Evolutionary conservation across 2,113 vertebrate genomes (phyloP).

Genomic region (Cynocephalus volans): DNA sequence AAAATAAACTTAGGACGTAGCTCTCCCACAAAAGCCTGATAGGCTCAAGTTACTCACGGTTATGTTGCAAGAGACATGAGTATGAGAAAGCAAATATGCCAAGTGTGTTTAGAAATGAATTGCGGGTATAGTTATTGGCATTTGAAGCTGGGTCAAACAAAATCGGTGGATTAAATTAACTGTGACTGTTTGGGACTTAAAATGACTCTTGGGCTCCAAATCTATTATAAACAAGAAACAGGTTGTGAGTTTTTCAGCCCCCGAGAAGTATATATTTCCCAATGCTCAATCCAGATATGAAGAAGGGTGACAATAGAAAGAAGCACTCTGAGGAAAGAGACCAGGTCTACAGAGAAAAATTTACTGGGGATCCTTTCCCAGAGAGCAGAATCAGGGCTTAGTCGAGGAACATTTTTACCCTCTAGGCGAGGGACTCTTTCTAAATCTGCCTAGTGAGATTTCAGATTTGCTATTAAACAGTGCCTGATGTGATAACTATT

Average conservation of each 20-base stretch:
- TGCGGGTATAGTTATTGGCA: background rate
- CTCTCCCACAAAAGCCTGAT: background rate
- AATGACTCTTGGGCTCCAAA: background rate
- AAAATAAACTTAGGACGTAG: constrained; percentile 3
- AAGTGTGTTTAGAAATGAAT: background rate
- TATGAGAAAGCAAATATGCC: background rate
- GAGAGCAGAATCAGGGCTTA: too few relatives aligned
- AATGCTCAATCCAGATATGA: background rate
- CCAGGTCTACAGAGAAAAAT: too few relatives aligned
- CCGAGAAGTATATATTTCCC: background rate
- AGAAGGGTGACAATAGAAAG: constrained; percentile 23
- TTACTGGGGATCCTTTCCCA: too few relatives aligned
- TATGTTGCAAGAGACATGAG: background rate
- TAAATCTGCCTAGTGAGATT: too few relatives aligned
- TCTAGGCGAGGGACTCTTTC: too few relatives aligned
- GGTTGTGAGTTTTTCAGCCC: background rate
- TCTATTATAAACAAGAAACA: background rate
- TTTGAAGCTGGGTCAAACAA: constrained; percentile 8
- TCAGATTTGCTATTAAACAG: too few relatives aligned
- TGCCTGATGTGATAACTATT: too few relatives aligned
- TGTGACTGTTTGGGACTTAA: background rate
- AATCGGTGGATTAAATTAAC: background rate
- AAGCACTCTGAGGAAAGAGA: background rate
- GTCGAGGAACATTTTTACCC: too few relatives aligned
- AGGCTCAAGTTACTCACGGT: background rate